Evolutionary conservation across 1,140 invertebrate species (phyloP).

Genomic region (Megathymus violae): DNA sequence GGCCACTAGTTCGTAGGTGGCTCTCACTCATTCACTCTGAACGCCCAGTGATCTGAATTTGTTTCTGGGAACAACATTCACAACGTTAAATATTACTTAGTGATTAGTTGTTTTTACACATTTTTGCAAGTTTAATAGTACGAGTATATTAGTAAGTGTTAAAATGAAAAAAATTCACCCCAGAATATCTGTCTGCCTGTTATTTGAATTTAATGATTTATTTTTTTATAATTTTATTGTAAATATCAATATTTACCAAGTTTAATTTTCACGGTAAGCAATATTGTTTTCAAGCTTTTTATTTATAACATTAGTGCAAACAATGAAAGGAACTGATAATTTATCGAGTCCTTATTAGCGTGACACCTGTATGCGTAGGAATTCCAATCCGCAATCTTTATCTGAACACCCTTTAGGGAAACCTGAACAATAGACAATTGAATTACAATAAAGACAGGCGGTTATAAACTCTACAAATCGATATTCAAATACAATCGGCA

Average conservation of each 20-base stretch:
- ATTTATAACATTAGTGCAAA: too few species aligned
- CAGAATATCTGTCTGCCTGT: too few species aligned
- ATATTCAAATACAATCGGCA: slow-evolving; percentile 30
- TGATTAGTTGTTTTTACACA: too few species aligned
- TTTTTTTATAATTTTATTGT: background rate
- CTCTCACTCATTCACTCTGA: slow-evolving; percentile 40
- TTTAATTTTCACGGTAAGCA: too few species aligned
- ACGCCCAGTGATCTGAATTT: slow-evolving; percentile 18
- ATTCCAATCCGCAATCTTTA: slow-evolving; percentile 28
- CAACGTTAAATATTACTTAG: too few species aligned
- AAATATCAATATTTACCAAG: too few species aligned
- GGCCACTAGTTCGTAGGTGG: slow-evolving; percentile 4
- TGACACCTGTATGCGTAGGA: slow-evolving; percentile 16
- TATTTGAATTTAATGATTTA: too few species aligned
- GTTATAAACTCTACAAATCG: slow-evolving; percentile 25
- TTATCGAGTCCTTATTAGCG: slow-evolving; percentile 3
- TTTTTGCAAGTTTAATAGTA: too few species aligned
- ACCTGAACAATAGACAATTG: slow-evolving; percentile 33
- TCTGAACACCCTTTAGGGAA: slow-evolving; percentile 18
- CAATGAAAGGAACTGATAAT: slow-evolving; percentile 4
- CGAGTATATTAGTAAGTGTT: too few species aligned
- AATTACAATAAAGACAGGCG: slow-evolving; percentile 26
- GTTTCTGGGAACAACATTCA: background rate
- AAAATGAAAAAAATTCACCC: too few species aligned
- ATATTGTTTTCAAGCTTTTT: too few species aligned